phyloP scores from a whole-genome alignment of 2,797 vertebrate genomes.

The Numenius phaeopus region DNA sequence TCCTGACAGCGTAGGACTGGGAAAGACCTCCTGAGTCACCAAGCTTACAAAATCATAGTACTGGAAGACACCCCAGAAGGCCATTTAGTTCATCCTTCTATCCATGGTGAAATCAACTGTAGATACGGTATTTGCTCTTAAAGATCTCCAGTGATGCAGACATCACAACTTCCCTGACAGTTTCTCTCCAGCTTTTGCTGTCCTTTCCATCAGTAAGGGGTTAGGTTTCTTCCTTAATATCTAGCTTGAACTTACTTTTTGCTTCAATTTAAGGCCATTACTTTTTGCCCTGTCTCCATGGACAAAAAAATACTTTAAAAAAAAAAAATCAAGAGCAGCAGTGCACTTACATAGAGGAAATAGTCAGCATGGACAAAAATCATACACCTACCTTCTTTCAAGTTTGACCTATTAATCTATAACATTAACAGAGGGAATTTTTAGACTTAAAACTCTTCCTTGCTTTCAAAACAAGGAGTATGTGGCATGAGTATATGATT shows the following conservation, averaged over 20 bases:
- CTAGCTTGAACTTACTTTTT: neutral
- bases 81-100: neutral
- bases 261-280: neutral
- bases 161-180: neutral
- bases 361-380: neutral
- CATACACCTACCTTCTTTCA: neutral
- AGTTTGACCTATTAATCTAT: neutral
- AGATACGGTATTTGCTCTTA: neutral
- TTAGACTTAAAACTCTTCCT: neutral
- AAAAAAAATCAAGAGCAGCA: neutral
- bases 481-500: neutral
- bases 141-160: neutral
- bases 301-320: neutral
- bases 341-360: neutral
- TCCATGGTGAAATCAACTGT: constrained; percentile 2
- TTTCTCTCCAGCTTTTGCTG: neutral
- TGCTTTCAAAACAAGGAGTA: neutral
- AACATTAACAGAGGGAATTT: neutral
- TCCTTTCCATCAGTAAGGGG: neutral
- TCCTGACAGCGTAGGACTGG: neutral
- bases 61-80: neutral
- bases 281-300: neutral
- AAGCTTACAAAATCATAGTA: neutral
- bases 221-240: neutral
- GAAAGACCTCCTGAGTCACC: neutral